Evolutionary conservation across 2,888 invertebrate species (phyloP), one percentile per base, ranked within the genome.

Genomic region (Perithous albicinctus): DNA sequence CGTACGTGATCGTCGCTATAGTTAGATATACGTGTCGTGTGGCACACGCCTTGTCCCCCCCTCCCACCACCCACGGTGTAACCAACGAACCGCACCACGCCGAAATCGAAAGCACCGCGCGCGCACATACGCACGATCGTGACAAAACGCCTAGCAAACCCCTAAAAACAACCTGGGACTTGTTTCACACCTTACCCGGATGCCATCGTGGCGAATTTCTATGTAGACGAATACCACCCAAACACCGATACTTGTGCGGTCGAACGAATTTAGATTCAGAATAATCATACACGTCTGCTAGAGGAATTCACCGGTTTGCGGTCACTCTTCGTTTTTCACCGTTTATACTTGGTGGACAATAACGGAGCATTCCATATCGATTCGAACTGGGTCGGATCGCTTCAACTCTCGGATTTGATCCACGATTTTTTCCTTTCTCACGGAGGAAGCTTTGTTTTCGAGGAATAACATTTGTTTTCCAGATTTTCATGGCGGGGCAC

Each of bases 21-120:
- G 92, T 91, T 92, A 92, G 92, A 85, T 86, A 85, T 86, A 84
- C 84, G 86, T 86, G 87, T 86, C 70, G 73, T 43, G 54, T 76
- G 64, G 29, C 54, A 64, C 78, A 69, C 72, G 67, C 26, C 26
- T 38, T 56, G 64, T 35, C 32, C 61, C 72, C 32, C 48, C 26
- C 46, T 41, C 29, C 51, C 64, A 54, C 35, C 70, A 61, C 38
- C 56, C 75, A 66, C 69, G 56, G 7, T 51, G 51, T 51, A 23
- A 29, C 41, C 38, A 32, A 32, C 32, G 63, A 73, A 38, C 18
- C 43, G 38, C 72, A 43, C 35, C 8, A 20, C 51, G 29, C n/a
- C 15, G 20, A 64, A 64, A 32, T 29, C 26, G 26, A 61, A 61
- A 35, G 32, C 20, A 26, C 12, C 64, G 66, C 20, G 51, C 61